phyloP scores from a whole-genome alignment of 2,888 invertebrate genomes.

The Pristionchus entomophagus region DNA sequence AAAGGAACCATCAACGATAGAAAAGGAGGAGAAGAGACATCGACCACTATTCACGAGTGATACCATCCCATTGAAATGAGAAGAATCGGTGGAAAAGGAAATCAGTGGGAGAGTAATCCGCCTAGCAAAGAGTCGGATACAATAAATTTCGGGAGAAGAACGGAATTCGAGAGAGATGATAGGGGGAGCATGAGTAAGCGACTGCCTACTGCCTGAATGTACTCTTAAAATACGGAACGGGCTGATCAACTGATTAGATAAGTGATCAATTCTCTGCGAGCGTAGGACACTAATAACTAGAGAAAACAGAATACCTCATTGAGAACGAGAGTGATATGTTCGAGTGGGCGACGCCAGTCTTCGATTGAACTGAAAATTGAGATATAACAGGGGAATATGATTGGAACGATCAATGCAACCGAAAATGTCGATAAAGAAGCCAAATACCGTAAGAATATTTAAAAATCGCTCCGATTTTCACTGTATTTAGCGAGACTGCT shows the following conservation, averaged over 20 bases:
- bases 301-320: slow-evolving; percentile 31
- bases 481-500: no score
- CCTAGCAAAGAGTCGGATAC: slow-evolving; percentile 7
- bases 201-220: background rate
- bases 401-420: background rate
- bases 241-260: slow-evolving; percentile 17
- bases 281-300: slow-evolving; percentile 30
- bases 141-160: background rate
- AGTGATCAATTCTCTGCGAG: slow-evolving; percentile 33
- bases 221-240: slow-evolving; percentile 21
- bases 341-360: background rate
- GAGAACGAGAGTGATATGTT: background rate
- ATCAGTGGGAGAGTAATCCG: slow-evolving; percentile 32
- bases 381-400: background rate
- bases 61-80: background rate
- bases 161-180: slow-evolving; percentile 35
- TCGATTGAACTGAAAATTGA: slow-evolving; percentile 6
- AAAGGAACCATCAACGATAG: background rate
- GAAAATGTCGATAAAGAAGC: background rate
- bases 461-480: no score
- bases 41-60: background rate
- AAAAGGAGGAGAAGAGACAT: background rate
- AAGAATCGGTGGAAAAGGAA: background rate
- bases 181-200: slow-evolving; percentile 32
- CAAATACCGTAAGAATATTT: background rate